Percentiles rank a stretch among this genome's conserved stretches.
Evolutionary conservation across 2,113 vertebrate species (phyloP).

Genomic region (Misgurnus anguillicaudatus): DNA sequence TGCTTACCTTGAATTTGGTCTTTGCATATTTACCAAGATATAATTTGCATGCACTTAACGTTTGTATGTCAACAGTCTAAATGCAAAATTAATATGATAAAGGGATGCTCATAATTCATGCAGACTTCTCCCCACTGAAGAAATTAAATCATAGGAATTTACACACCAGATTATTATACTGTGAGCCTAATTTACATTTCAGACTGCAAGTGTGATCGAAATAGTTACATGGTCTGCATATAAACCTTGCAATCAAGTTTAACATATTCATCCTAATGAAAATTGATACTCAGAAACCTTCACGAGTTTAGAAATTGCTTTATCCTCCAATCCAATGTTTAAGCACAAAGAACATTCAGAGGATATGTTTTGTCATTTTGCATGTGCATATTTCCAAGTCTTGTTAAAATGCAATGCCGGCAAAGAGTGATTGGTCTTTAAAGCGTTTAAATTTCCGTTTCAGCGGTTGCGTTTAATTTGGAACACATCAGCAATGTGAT

Average conservation of each 20-base stretch:
- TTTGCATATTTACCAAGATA: constrained; percentile 30
- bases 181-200: constrained; percentile 61
- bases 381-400: constrained; percentile 7
- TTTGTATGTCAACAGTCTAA: constrained; percentile 43
- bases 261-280: constrained; percentile 51
- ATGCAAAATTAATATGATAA: constrained; percentile 57
- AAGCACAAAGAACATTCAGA: background rate
- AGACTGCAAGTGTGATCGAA: constrained; percentile 35
- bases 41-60: constrained; percentile 55
- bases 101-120: constrained; percentile 64
- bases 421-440: background rate
- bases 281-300: background rate
- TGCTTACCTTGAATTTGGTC: background rate
- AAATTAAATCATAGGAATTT: constrained; percentile 56
- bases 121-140: constrained; percentile 18
- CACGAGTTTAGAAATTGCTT: constrained; percentile 18
- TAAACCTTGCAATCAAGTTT: constrained; percentile 22
- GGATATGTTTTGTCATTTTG: background rate
- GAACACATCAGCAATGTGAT: background rate
- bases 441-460: background rate
- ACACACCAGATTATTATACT: constrained; percentile 57
- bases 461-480: background rate
- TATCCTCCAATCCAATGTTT: constrained; percentile 2
- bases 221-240: constrained; percentile 40
- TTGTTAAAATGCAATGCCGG: background rate